A percentile compares a stretch with the other conserved stretches of the same genome.
These are phyloP conservation scores for Cephus cinctus DNA, from an alignment of 1,140 invertebrate genomes.

Conservation along the genomic window DNA sequence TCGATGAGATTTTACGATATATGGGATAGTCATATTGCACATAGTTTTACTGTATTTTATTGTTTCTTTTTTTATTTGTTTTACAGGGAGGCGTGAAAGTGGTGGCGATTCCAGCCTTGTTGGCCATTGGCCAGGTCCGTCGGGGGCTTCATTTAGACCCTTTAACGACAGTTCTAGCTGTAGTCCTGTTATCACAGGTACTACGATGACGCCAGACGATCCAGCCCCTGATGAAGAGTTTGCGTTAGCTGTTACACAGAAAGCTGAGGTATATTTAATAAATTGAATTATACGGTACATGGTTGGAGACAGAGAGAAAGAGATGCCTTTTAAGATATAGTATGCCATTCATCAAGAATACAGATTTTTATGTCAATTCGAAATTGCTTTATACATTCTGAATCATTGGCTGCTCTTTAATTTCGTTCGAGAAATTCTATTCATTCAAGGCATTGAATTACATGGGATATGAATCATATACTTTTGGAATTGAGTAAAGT, in stretches of 20 bases:
- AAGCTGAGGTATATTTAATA: constrained; percentile 29
- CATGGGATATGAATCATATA: no score
- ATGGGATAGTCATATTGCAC: not conserved
- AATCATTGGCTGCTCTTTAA: no score
- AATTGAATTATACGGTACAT: not conserved
- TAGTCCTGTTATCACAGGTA: constrained; percentile 18
- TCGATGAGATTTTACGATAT: not conserved
- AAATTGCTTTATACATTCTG: no score
- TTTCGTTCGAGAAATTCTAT: no score
- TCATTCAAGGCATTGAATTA: no score
- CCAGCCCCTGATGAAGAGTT: constrained; percentile 39
- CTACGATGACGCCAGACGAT: constrained; percentile 40
- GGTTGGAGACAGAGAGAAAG: no score
- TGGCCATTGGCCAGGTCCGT: constrained; percentile 21
- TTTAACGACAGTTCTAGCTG: constrained; percentile 18
- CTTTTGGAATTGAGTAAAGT: no score
- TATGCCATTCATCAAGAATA: not conserved
- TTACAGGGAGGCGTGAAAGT: constrained; percentile 33
- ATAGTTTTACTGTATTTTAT: no score
- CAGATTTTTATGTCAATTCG: not conserved
- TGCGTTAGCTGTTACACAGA: constrained; percentile 31
- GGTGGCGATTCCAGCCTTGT: constrained; percentile 23
- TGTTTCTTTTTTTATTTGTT: constrained; percentile 2
- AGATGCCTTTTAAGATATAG: not conserved
- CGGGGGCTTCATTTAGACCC: constrained; percentile 19